phyloP scores from a whole-genome alignment of 2,113 vertebrate species.

The Sialia sialis region DNA sequence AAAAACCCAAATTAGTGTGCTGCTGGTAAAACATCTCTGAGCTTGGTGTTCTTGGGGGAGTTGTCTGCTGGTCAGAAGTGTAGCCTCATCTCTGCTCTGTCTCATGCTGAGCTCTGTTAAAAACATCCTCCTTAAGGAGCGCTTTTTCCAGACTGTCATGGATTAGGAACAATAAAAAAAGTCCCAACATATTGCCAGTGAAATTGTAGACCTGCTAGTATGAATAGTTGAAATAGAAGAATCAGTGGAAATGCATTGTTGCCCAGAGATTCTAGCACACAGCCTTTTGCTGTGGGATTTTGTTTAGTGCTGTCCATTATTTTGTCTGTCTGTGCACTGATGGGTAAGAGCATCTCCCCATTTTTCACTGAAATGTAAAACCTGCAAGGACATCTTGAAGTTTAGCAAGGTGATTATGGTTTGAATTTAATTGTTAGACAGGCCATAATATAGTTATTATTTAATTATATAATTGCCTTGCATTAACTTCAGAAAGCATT shows the following conservation, averaged over 20 bases:
- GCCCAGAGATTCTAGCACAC: background rate
- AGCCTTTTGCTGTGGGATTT: background rate
- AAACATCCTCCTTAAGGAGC: background rate
- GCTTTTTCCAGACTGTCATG: background rate
- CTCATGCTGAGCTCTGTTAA: background rate
- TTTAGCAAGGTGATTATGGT: background rate
- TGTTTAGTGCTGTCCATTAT: background rate
- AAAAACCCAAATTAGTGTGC: fast-evolving
- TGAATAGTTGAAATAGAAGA: background rate
- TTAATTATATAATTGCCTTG: constrained; percentile 10
- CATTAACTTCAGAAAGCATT: background rate
- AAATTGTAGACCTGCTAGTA: background rate
- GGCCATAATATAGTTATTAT: background rate
- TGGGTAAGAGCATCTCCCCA: background rate
- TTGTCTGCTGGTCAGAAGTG: background rate
- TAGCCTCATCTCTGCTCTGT: background rate
- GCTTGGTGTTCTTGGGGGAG: background rate
- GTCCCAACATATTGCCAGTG: background rate
- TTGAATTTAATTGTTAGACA: background rate
- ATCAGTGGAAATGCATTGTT: background rate
- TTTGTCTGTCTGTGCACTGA: background rate
- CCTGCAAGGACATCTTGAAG: background rate
- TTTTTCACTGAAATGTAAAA: background rate
- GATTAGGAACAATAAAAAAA: background rate
- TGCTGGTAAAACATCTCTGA: background rate